phyloP scores from a whole-genome alignment of 2,797 vertebrate genomes.

The Catostomus latipinnis region DNA sequence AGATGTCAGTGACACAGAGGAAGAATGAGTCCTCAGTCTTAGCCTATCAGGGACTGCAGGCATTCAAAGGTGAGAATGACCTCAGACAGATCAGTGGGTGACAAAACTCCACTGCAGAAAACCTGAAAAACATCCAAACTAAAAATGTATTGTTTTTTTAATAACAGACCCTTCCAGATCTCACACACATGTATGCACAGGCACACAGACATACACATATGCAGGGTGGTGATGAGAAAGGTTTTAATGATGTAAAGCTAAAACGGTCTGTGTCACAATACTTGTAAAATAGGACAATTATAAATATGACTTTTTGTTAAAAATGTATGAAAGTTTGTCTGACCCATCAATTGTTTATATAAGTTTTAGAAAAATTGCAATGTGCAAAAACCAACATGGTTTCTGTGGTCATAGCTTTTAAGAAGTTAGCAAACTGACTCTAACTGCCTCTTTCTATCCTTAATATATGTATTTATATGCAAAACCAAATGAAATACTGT shows the following conservation, averaged over 20 bases:
- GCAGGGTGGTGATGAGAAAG: neutral
- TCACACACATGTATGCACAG: neutral
- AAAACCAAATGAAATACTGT: conserved; percentile 33
- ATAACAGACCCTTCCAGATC: neutral
- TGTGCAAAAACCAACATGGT: conserved; percentile 17
- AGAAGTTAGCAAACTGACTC: conserved; percentile 14
- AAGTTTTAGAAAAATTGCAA: conserved; percentile 35
- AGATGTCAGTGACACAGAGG: conserved; percentile 66
- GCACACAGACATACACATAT: conserved; percentile 2
- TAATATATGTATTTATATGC: conserved; percentile 22
- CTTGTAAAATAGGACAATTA: conserved; percentile 31
- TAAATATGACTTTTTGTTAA: conserved; percentile 12
- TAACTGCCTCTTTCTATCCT: conserved; percentile 24
- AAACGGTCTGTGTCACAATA: conserved; percentile 3
- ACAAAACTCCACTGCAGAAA: conserved; percentile 49
- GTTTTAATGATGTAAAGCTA: neutral
- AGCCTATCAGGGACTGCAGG: conserved; percentile 68
- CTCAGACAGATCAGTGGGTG: conserved; percentile 68
- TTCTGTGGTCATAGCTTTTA: conserved; percentile 19
- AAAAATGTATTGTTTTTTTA: no score
- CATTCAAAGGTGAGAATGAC: conserved; percentile 71
- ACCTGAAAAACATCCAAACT: neutral
- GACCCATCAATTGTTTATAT: conserved; percentile 4
- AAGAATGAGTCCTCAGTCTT: conserved; percentile 73
- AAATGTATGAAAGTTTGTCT: neutral